A percentile compares a stretch with the other conserved stretches of the same genome.
Evolutionary conservation across 2,797 vertebrate genomes (phyloP).

Genomic region (Tiaroga cobitis): DNA sequence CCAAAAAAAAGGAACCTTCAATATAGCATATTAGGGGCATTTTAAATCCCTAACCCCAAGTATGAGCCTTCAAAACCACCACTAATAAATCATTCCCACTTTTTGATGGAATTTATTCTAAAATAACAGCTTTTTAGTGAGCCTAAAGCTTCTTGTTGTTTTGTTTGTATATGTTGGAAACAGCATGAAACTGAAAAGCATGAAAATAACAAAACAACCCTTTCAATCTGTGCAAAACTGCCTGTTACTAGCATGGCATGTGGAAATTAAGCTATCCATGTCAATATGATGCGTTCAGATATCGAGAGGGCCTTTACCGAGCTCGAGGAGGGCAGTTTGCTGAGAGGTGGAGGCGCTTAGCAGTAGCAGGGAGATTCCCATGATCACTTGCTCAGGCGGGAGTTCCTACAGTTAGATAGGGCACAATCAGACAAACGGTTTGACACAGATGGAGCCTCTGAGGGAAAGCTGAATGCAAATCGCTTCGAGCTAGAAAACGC

Average conservation of each 20-base stretch:
- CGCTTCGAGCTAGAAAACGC: constrained; percentile 25
- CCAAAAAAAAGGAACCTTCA: not conserved
- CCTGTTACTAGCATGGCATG: not conserved
- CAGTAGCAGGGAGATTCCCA: constrained; percentile 85
- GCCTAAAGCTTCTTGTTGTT: not conserved
- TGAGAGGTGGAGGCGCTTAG: constrained; percentile 84
- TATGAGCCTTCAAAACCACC: not conserved
- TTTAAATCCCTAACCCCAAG: not conserved
- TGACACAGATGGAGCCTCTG: constrained; percentile 40
- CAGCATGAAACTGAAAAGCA: not conserved
- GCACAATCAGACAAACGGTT: constrained; percentile 20
- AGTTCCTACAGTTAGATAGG: constrained; percentile 75
- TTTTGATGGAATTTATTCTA: not conserved
- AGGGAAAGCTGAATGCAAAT: constrained; percentile 32
- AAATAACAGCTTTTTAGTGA: not conserved
- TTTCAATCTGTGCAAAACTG: not conserved
- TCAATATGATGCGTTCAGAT: constrained; percentile 18
- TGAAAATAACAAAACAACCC: not conserved
- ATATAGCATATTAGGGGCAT: not conserved
- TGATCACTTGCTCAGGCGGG: constrained; percentile 80
- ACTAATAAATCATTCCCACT: not conserved
- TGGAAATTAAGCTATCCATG: constrained; percentile 30
- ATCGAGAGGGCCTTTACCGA: constrained; percentile 79
- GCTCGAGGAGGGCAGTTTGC: constrained; percentile 83
- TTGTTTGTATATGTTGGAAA: not conserved